These are phyloP conservation scores for Anas acuta DNA, from an alignment of 2,797 vertebrate genomes.

Conservation along the genomic window DNA sequence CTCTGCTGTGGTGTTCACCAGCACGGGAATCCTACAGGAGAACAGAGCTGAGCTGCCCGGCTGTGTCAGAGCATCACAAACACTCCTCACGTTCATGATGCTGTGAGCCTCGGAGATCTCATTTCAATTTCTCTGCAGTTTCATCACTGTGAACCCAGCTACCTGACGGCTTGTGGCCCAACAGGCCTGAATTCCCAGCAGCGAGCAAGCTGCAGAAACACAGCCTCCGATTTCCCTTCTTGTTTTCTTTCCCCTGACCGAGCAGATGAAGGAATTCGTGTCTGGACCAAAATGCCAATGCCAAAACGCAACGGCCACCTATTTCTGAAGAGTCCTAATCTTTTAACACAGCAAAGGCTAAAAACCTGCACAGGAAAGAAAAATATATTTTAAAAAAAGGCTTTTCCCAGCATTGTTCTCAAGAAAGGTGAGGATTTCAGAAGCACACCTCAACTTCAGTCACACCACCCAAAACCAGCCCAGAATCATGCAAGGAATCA, in stretches of 20 bases:
- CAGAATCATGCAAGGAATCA: neutral
- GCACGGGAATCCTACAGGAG: too few relatives aligned
- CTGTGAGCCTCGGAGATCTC: accelerated
- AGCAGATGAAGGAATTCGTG: neutral
- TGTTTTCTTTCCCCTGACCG: neutral
- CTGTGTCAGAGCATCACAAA: too few relatives aligned
- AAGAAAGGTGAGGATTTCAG: neutral
- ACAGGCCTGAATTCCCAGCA: neutral
- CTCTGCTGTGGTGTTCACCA: too few relatives aligned
- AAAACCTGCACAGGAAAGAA: neutral
- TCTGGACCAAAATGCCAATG: neutral
- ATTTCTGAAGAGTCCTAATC: neutral
- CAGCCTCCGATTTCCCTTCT: neutral
- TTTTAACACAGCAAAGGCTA: neutral
- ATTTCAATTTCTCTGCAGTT: neutral
- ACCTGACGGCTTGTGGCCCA: neutral
- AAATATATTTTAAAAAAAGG: neutral
- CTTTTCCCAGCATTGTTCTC: neutral
- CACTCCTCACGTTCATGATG: too few relatives aligned
- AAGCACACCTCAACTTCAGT: neutral
- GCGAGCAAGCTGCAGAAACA: neutral
- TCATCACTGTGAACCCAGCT: neutral
- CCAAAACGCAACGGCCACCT: neutral
- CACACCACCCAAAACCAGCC: neutral
- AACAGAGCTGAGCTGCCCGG: too few relatives aligned